phyloP scores from a whole-genome alignment of 2,113 vertebrate genomes.

The Gallinago media region DNA sequence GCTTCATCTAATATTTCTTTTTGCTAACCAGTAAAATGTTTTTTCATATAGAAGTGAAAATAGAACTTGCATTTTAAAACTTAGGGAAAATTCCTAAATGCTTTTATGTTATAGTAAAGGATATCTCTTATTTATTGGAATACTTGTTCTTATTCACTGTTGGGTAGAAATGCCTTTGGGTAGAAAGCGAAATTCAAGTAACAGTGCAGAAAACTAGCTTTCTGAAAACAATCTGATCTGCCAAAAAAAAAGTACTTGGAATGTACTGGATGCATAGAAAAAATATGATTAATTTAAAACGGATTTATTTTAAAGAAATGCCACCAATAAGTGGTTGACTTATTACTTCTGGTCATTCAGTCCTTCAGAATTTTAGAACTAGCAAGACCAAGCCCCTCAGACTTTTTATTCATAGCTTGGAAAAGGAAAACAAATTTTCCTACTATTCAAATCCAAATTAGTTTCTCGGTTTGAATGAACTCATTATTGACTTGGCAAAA shows the following conservation, averaged over 20 bases:
- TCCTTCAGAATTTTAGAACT: neutral
- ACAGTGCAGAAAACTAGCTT: neutral
- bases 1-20: neutral
- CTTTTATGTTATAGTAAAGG: neutral
- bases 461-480: neutral
- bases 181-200: neutral
- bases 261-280: neutral
- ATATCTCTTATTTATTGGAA: neutral
- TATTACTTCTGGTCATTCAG: neutral
- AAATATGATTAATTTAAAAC: neutral
- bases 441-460: neutral
- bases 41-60: neutral
- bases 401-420: neutral
- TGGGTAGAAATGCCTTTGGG: neutral
- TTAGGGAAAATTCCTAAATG: neutral
- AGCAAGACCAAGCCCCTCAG: neutral
- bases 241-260: neutral
- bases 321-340: neutral
- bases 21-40: neutral
- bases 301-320: neutral
- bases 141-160: neutral
- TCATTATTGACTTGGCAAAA: conserved; percentile 27
- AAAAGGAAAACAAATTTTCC: neutral
- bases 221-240: neutral
- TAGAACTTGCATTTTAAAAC: neutral